A percentile compares a stretch with the other conserved stretches of the same genome.
Conservation (phyloP, 2,797 vertebrate genomes). For the Sebastolobus alascanus region DNA sequence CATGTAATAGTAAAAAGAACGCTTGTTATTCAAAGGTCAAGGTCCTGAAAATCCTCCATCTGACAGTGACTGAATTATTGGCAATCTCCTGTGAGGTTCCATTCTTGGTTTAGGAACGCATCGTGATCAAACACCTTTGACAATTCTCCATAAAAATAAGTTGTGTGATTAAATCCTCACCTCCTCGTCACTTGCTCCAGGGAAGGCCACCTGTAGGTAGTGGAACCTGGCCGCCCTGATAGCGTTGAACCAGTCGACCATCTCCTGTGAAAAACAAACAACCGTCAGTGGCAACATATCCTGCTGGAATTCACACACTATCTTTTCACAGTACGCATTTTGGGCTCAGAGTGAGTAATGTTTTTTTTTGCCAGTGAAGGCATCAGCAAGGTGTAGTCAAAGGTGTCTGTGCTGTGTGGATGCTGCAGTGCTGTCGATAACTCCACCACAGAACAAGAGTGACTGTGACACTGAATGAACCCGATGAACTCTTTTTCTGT, state of each 20-base stretch:
- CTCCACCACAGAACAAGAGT: constrained; percentile 9
- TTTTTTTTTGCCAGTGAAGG: not conserved
- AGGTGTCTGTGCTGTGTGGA: not conserved
- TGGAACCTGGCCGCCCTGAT: constrained; percentile 98
- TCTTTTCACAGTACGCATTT: not conserved
- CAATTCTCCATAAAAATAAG: fast-evolving
- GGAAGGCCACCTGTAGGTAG: constrained; percentile 97
- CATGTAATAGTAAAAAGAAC: not conserved
- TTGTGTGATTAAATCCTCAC: constrained; percentile 82
- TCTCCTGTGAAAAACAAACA: constrained; percentile 85
- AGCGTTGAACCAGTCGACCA: constrained; percentile 97
- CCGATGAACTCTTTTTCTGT: constrained; percentile 43
- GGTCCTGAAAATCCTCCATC: too few species aligned
- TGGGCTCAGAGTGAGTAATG: not conserved
- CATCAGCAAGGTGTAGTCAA: not conserved
- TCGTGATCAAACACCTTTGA: not conserved
- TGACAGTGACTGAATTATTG: not conserved
- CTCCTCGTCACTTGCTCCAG: constrained; percentile 91
- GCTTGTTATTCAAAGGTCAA: not conserved
- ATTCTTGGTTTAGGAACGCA: not conserved
- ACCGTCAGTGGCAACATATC: not conserved
- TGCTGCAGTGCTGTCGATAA: constrained; percentile 55
- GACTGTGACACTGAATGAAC: constrained; percentile 55
- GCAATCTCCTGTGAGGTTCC: not conserved
- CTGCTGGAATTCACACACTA: not conserved